Conservation (phyloP, 92 coral and sea anemone genomes). For the Phenganax marumi region DNA sequence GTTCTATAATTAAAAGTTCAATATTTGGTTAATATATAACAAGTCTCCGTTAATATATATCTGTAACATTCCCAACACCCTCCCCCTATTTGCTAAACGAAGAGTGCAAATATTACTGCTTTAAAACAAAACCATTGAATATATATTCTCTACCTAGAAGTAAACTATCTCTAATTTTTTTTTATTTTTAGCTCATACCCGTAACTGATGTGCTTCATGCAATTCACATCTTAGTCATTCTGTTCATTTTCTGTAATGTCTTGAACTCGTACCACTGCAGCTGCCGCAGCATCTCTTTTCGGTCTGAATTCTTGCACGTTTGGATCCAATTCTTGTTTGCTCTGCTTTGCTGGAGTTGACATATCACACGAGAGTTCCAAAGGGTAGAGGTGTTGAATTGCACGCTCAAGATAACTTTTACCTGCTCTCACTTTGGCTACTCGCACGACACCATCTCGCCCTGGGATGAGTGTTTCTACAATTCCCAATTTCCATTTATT, state of each 20-base stretch:
- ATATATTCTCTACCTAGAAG: too few species aligned
- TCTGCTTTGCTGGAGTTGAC: not conserved
- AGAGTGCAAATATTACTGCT: too few species aligned
- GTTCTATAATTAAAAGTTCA: too few species aligned
- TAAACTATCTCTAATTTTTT: too few species aligned
- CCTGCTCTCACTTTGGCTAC: not conserved
- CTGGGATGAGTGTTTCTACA: not conserved
- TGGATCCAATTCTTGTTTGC: not conserved
- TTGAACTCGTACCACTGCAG: not conserved
- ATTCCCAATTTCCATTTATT: not conserved
- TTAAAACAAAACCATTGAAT: too few species aligned
- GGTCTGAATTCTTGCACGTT: not conserved
- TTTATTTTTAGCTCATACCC: too few species aligned
- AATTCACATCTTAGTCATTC: not conserved
- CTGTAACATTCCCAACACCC: too few species aligned
- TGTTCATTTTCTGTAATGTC: not conserved
- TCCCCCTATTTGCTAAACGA: too few species aligned
- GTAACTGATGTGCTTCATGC: too few species aligned
- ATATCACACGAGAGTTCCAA: not conserved
- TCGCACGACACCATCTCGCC: not conserved
- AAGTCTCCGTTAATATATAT: too few species aligned
- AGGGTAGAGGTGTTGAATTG: not conserved
- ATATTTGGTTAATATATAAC: too few species aligned
- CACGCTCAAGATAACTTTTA: not conserved
- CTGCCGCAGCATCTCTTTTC: not conserved